Conservation (phyloP, 1,140 invertebrate genomes). For the Neodiprion pinetum region DNA sequence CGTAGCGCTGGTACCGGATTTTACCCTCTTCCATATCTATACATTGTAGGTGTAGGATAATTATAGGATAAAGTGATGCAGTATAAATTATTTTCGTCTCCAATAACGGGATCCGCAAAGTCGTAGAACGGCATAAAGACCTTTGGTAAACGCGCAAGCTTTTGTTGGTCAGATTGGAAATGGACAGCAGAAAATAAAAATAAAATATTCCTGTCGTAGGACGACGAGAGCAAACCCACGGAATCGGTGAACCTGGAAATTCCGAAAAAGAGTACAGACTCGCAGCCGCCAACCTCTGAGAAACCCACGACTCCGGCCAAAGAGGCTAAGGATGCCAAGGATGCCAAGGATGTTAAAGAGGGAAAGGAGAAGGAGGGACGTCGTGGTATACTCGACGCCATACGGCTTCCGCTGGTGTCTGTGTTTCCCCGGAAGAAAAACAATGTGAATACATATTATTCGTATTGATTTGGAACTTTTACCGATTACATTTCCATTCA, state of each 20-base stretch:
- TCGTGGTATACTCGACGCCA: constrained; percentile 66
- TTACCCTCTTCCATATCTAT: too few species aligned
- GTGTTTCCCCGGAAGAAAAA: constrained; percentile 67
- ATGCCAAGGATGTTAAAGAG: not conserved
- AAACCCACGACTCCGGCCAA: constrained; percentile 60
- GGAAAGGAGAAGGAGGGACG: constrained; percentile 47
- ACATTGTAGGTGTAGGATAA: too few species aligned
- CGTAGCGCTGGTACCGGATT: too few species aligned
- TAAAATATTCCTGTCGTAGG: constrained; percentile 38
- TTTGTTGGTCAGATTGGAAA: too few species aligned
- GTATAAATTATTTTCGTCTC: too few species aligned
- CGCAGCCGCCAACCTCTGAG: constrained; percentile 58
- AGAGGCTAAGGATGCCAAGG: constrained; percentile 47
- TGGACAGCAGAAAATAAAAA: too few species aligned
- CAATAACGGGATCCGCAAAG: too few species aligned
- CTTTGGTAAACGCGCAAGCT: too few species aligned
- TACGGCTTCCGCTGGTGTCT: constrained; percentile 69
- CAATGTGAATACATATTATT: constrained; percentile 37
- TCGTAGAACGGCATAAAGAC: too few species aligned
- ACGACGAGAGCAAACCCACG: constrained; percentile 55
- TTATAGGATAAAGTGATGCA: too few species aligned
- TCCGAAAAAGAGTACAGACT: constrained; percentile 35
- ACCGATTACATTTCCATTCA: not conserved
- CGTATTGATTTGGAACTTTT: too few species aligned
- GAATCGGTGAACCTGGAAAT: constrained; percentile 39